A percentile compares a stretch with the other conserved stretches of the same genome.
phyloP scores from a whole-genome alignment of 2,888 invertebrate genomes.

The Taphrorychus bicolor region DNA sequence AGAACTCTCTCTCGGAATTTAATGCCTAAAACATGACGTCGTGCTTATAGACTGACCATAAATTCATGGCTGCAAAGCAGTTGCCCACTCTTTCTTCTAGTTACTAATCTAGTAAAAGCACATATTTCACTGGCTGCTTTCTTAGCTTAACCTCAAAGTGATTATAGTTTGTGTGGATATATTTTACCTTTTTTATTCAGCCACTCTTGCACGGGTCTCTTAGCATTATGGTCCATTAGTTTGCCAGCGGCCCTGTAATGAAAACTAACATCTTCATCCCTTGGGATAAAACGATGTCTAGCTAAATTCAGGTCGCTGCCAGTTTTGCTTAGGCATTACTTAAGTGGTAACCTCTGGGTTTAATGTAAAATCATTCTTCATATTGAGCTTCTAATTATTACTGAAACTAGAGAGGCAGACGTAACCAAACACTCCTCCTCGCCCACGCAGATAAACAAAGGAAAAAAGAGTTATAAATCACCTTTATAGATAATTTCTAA shows the following conservation, averaged over 20 bases:
- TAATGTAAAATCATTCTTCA: not conserved
- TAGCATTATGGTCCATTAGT: not conserved
- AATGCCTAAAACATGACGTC: not conserved
- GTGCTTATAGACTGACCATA: not conserved
- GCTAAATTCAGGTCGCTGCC: not conserved
- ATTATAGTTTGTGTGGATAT: not conserved
- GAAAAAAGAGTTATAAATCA: not conserved
- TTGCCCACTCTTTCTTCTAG: no score
- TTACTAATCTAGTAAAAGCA: not conserved
- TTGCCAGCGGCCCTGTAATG: not conserved
- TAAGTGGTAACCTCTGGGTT: not conserved
- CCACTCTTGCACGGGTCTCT: not conserved
- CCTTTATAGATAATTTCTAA: conserved; percentile 1
- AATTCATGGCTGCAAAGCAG: no score
- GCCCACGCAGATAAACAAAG: not conserved
- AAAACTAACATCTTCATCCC: not conserved
- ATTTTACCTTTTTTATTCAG: not conserved
- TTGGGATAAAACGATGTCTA: not conserved
- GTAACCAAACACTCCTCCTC: not conserved
- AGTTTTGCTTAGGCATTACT: not conserved
- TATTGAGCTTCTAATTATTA: not conserved
- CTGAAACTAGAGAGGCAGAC: not conserved
- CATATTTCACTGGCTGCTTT: not conserved
- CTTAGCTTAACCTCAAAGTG: not conserved
- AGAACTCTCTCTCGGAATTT: not conserved